phyloP scores from a whole-genome alignment of 2,113 vertebrate genomes.

The Syrmaticus mikado region DNA sequence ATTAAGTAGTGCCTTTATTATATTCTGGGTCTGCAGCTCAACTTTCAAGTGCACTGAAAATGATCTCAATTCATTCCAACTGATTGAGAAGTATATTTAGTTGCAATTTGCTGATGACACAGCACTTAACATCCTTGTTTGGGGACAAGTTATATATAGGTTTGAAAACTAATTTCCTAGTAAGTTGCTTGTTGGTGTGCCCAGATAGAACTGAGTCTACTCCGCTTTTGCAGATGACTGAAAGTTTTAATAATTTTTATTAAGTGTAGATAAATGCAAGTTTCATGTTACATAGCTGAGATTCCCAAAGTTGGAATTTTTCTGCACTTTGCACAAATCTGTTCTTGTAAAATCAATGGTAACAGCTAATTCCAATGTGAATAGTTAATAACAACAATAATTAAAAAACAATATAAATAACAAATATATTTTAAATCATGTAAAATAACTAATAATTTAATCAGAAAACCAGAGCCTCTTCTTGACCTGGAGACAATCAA shows the following conservation, averaged over 20 bases:
- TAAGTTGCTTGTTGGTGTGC: background rate
- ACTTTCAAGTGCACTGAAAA: conserved; percentile 3
- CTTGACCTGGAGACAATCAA: background rate
- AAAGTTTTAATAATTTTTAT: background rate
- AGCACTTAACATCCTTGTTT: conserved; percentile 6
- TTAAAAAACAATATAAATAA: background rate
- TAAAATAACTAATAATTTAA: background rate
- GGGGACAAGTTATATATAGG: conserved; percentile 52
- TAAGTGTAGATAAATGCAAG: background rate
- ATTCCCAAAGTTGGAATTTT: background rate
- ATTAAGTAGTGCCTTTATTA: background rate
- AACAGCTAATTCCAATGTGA: background rate
- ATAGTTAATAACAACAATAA: background rate
- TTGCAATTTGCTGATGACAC: conserved; percentile 31
- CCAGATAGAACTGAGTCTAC: background rate
- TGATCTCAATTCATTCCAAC: background rate
- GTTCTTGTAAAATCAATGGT: background rate
- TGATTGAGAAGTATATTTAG: conserved; percentile 31
- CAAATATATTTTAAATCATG: background rate
- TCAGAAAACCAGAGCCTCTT: background rate
- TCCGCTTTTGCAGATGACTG: background rate
- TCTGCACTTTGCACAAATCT: background rate
- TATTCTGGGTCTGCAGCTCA: background rate
- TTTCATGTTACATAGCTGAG: background rate
- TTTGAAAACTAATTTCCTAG: conserved; percentile 44